Evolutionary conservation across 2,888 invertebrate species (phyloP).

Genomic region (Spialia ferax): DNA sequence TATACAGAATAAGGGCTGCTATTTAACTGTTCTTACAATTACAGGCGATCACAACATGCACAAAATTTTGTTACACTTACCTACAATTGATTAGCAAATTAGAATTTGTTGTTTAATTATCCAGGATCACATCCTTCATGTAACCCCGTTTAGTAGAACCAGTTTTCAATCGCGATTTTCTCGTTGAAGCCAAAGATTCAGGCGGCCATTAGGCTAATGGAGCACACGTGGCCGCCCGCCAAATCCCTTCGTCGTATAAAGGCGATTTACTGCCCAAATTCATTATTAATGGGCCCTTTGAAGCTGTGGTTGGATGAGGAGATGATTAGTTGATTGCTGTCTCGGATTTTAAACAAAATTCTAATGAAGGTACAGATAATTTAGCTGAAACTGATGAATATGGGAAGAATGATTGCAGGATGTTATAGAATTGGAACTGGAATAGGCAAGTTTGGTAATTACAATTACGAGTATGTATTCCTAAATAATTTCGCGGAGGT

Average conservation of each 20-base stretch:
- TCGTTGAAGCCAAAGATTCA: conserved; percentile 61
- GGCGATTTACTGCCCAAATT: conserved; percentile 82
- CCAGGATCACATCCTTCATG: neutral
- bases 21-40: too few species aligned
- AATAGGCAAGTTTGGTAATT: too few species aligned
- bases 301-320: conserved; percentile 66
- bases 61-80: too few species aligned
- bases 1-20: too few species aligned
- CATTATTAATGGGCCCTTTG: conserved; percentile 81
- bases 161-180: conserved; percentile 28
- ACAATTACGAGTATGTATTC: too few species aligned
- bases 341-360: conserved; percentile 59
- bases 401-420: too few species aligned
- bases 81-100: neutral
- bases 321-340: conserved; percentile 75
- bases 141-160: conserved; percentile 7
- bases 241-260: conserved; percentile 82
- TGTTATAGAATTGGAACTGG: too few species aligned
- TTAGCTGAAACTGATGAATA: neutral
- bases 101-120: neutral
- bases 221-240: conserved; percentile 74
- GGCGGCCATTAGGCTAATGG: conserved; percentile 80
- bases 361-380: conserved; percentile 19
- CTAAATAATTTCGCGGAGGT: too few species aligned
- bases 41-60: too few species aligned